Evolutionary conservation across 2,113 vertebrate genomes (phyloP).

Genomic region (Noctilio leporinus): DNA sequence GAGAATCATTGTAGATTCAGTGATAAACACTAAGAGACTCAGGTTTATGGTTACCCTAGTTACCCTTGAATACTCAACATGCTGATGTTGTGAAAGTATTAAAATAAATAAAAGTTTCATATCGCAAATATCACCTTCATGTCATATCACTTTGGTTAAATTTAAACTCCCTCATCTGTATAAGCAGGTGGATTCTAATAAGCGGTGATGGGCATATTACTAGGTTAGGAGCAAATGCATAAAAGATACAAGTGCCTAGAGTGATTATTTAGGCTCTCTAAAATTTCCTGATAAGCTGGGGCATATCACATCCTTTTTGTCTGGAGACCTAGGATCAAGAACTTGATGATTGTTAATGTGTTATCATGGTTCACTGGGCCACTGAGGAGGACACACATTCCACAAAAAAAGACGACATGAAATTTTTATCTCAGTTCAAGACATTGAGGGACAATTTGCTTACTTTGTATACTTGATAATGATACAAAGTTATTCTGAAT

Average conservation of each 20-base stretch:
- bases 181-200: background rate
- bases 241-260: background rate
- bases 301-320: background rate
- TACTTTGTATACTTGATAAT: background rate
- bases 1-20: background rate
- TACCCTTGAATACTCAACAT: background rate
- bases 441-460: background rate
- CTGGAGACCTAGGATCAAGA: background rate
- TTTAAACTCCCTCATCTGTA: background rate
- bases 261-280: background rate
- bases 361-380: background rate
- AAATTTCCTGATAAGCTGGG: background rate
- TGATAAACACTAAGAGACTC: background rate
- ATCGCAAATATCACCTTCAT: background rate
- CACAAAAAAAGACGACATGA: background rate
- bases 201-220: background rate
- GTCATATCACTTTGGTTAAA: background rate
- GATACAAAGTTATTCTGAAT: slow-evolving; percentile 14
- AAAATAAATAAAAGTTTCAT: background rate
- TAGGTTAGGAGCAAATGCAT: background rate
- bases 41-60: background rate
- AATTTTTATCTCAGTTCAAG: background rate
- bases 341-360: background rate
- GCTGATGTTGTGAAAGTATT: background rate
- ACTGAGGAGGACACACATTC: background rate